phyloP scores from a whole-genome alignment of 1,140 invertebrate genomes.

The Leptopilina boulardi region DNA sequence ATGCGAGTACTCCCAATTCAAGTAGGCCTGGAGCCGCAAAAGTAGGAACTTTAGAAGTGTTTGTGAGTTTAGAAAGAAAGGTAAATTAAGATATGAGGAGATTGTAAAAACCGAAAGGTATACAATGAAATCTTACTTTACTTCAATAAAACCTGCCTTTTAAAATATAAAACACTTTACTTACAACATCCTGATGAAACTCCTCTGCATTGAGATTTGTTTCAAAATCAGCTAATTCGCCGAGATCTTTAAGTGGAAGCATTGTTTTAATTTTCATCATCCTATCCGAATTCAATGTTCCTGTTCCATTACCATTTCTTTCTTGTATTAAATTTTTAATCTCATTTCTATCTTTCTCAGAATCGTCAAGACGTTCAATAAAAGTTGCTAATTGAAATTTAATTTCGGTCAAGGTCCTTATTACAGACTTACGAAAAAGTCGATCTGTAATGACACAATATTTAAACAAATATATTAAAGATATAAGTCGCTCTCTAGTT shows the following conservation, averaged over 20 bases:
- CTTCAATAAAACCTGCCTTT: too few relatives aligned
- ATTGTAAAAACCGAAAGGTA: too few relatives aligned
- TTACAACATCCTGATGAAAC: not conserved
- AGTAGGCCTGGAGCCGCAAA: too few relatives aligned
- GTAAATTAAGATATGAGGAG: too few relatives aligned
- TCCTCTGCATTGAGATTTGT: not conserved
- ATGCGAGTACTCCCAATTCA: too few relatives aligned
- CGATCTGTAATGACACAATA: not conserved
- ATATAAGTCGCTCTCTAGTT: too few relatives aligned
- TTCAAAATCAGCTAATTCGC: not conserved
- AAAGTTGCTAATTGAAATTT: not conserved
- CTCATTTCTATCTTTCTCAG: not conserved
- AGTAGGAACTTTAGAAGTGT: too few relatives aligned
- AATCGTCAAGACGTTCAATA: not conserved
- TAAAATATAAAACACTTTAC: not conserved
- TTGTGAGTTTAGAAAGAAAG: too few relatives aligned
- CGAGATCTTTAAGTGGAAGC: not conserved
- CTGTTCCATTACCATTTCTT: not conserved
- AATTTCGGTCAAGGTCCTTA: not conserved
- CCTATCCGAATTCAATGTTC: not conserved
- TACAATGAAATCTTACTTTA: too few relatives aligned
- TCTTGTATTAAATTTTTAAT: not conserved
- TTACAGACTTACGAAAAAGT: not conserved
- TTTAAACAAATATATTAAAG: too few relatives aligned
- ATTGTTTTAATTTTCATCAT: not conserved